phyloP scores from a whole-genome alignment of 2,113 vertebrate genomes.

The Phoenicopterus ruber region DNA sequence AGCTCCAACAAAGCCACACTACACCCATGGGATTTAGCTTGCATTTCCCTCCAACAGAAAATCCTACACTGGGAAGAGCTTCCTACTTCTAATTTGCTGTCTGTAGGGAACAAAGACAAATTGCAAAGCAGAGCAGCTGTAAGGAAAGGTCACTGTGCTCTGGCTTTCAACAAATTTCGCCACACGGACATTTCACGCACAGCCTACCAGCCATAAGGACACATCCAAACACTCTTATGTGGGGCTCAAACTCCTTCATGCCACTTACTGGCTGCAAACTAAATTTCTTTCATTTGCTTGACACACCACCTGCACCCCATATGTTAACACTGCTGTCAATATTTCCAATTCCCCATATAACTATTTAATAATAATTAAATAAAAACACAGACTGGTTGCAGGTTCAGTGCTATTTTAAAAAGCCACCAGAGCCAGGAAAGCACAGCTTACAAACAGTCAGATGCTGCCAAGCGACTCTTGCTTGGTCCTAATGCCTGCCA shows the following conservation, averaged over 20 bases:
- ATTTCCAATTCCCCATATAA: conserved; percentile 51
- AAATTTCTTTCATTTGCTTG: conserved; percentile 20
- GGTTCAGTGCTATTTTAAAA: conserved; percentile 41
- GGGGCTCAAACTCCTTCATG: conserved; percentile 18
- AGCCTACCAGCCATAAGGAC: background rate
- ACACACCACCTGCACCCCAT: conserved; percentile 59
- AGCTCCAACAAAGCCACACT: background rate
- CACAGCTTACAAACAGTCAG: conserved; percentile 19
- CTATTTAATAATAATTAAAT: conserved; percentile 68
- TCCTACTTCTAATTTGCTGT: conserved; percentile 1
- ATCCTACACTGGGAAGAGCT: background rate
- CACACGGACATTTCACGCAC: background rate
- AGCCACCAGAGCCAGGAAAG: conserved; percentile 37
- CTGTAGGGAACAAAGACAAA: conserved; percentile 24
- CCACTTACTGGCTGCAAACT: conserved; percentile 36
- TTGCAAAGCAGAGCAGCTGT: background rate
- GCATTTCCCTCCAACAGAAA: conserved; percentile 29
- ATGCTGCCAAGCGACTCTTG: background rate
- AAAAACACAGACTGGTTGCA: conserved; percentile 54
- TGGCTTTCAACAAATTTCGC: background rate
- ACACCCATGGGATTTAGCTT: background rate
- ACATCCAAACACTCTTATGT: background rate
- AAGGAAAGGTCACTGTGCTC: background rate
- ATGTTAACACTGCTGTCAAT: conserved; percentile 59
- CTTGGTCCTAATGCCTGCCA: conserved; percentile 24